These are phyloP conservation scores for Leucania comma DNA, from an alignment of 2,888 invertebrate species.

Conservation along the genomic window DNA sequence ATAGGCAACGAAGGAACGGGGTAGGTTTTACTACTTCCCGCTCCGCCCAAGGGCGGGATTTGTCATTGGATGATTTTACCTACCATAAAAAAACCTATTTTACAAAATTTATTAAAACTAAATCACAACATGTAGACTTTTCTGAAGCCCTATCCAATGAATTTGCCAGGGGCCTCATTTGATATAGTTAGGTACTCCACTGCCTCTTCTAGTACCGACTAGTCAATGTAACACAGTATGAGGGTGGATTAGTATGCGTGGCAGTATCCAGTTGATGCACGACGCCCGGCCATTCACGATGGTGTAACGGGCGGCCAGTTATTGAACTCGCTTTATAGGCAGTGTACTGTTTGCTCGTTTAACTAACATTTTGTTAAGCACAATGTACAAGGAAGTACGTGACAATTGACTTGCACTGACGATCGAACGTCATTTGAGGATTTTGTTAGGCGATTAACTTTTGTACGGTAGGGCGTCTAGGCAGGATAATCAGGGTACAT, in stretches of 20 bases:
- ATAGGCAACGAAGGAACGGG: no score
- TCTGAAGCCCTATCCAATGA: no score
- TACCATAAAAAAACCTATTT: no score
- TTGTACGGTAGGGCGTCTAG: background rate
- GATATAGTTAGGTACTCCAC: no score
- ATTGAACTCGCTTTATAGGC: conserved; percentile 65
- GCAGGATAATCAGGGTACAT: no score
- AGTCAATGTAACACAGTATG: conserved; percentile 31
- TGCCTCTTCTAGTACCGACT: no score
- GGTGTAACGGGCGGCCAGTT: conserved; percentile 69
- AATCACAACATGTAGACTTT: no score
- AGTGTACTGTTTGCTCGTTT: conserved; percentile 52
- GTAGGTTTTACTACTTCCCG: no score
- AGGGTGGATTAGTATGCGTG: conserved; percentile 76
- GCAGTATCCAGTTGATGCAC: conserved; percentile 74
- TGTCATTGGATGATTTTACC: no score
- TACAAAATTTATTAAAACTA: no score
- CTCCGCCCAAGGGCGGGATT: no score
- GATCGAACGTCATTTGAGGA: background rate
- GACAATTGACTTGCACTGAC: conserved; percentile 29
- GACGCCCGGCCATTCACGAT: conserved; percentile 67
- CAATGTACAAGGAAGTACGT: conserved; percentile 40
- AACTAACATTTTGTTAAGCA: conserved; percentile 53
- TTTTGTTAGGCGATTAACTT: conserved; percentile 8
- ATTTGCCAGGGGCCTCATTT: no score